phyloP scores from a whole-genome alignment of 2,797 vertebrate species.

The Alfaro cultratus region DNA sequence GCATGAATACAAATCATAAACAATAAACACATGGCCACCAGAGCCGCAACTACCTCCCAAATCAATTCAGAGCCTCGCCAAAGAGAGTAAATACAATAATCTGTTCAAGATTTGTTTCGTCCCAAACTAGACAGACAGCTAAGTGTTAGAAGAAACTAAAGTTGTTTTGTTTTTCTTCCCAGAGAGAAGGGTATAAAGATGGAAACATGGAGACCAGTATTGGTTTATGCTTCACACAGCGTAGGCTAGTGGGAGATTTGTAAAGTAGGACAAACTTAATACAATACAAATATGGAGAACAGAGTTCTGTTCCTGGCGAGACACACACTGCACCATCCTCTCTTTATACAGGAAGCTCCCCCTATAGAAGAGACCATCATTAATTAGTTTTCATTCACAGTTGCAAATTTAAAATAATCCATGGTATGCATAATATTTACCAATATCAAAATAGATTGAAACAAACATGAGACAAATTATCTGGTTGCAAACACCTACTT shows the following conservation, averaged over 20 bases:
- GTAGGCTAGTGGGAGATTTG: background rate
- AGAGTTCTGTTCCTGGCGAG: background rate
- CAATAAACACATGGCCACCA: slow-evolving; percentile 81
- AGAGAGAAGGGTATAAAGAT: slow-evolving; percentile 70
- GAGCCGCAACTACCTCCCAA: slow-evolving; percentile 74
- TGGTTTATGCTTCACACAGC: slow-evolving; percentile 67
- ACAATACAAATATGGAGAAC: background rate
- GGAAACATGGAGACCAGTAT: slow-evolving; percentile 63
- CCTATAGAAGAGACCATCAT: background rate
- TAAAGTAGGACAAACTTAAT: background rate
- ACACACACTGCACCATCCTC: background rate
- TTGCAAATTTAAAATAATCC: background rate
- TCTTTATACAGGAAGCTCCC: background rate
- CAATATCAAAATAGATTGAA: background rate
- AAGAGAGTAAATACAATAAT: slow-evolving; percentile 82
- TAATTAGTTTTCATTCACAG: background rate
- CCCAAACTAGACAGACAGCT: slow-evolving; percentile 44
- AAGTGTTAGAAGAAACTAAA: slow-evolving; percentile 64
- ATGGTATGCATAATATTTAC: too few species aligned
- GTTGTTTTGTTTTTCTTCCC: slow-evolving; percentile 28
- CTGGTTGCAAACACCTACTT: too few species aligned
- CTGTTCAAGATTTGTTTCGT: slow-evolving; percentile 80
- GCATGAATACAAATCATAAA: slow-evolving; percentile 83
- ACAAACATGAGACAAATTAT: background rate
- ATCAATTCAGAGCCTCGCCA: slow-evolving; percentile 67